Base-by-base conservation (phyloP, 2,113 vertebrate species). In the Tragelaphus buxtoni region DNA sequence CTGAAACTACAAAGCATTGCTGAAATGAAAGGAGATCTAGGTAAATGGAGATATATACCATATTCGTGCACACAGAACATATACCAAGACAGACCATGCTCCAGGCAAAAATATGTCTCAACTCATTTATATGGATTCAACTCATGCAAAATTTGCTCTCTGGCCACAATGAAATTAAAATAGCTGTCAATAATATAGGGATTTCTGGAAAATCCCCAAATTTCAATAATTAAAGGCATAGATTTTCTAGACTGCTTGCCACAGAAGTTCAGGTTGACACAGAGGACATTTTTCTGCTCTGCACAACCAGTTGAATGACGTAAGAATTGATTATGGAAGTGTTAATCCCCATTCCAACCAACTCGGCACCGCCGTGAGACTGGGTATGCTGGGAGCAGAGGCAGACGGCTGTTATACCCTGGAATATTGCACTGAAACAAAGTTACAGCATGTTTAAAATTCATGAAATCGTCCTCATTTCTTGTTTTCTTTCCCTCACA, bases 401-500 rank as follows among this genome's bases (percentile, higher is more conserved):
- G 30, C 45, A 60, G 47, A 76, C 0, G 16, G 56, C 85, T 83
- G 77, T 72, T 65, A 32, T 0, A 12, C 45, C n/a, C 30, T 82
- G 58, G 51, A 92, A 47, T 76, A 14, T 49, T 63, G 16, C 61
- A 79, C 51, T 83, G 42, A 79, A 58, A 88, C 58, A 55, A 35
- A 69, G 55, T 91, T 80, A 60, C 7, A 91, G 80, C 28, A 26
- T 86, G 80, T 55, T 96, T 95, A 80, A 92, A 91, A 95, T 94
- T 91, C 96, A 97, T 80, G 26, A 94, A 60, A 60, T 77, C 32
- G 0, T 89, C 58, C 90, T 39, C 58, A 56, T 92, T 65, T 89
- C 35, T 93, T 47, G 13, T 42, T 55, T 97, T 10, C 72, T 56
- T 94, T 94, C 56, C 45, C 63, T 93, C 49, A 58, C 65, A 87